Base-by-base conservation (phyloP, 2,888 invertebrate genomes). In the Petrolisthes manimaculis region DNA sequence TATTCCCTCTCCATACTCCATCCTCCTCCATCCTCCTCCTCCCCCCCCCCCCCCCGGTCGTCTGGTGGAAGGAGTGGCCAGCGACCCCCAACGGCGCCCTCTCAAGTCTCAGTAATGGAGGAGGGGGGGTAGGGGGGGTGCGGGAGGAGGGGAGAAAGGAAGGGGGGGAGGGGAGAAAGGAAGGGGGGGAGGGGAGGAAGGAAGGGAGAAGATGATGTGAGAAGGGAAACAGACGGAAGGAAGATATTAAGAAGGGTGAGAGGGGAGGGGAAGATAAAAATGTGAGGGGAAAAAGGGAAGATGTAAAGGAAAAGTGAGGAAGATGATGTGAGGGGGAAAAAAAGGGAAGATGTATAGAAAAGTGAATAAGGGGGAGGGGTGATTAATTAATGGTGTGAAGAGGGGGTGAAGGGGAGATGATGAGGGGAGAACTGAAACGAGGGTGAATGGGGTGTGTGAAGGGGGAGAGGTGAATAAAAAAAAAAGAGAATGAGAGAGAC, bases 301-400 rank as follows among this genome's bases (percentile, higher is more conserved):
- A 21, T 8, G 21, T 14, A 75, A 75, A 75, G 8, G 75, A 75
- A 9, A 75, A 14, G 79, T 9, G 21, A 18, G 53, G 51, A 51
- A 37, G 4, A 53, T 12, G 5, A 37, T 12, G 14, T 12, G 53
- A 79, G 53, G 79, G 9, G 79, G 53, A n/a, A 37, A 69, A 69
- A 69, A 37, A n/a, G 24, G 67, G 82, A 82, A 67, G 82, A n/a
- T 56, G 51, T 37, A 61, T n/a, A n/a, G 21, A 74, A 5, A 74
- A 5, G 21, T 8, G 5, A n/a, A 5, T 14, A 21, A 6, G 74
- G 8, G n/a, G 21, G n/a, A n/a, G 74, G 5, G 5, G 74, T 8
- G 21, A 21, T 8, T 14, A n/a, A 21, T 5, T 21, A 54, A 75
- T 18, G 51, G 71, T 71, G 54, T 54, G 83, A 55, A 51, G 54